Evolutionary conservation across 1,140 invertebrate genomes (phyloP), one percentile per base, ranked within the genome.

Genomic region (Drosophila punjabiensis): DNA sequence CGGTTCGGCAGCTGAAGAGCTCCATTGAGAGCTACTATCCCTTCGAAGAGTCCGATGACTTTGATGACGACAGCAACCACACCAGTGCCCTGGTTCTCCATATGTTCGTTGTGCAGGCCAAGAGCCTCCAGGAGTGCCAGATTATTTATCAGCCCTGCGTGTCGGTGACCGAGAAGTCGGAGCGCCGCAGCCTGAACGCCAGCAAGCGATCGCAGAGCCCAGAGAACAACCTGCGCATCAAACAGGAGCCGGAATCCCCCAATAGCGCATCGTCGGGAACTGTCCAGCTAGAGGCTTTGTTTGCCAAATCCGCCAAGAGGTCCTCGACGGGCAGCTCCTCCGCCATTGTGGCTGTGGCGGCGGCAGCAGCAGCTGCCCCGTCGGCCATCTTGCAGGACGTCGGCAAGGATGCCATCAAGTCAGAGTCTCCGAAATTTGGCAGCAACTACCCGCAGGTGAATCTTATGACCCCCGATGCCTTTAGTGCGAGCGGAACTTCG

Each of bases 381-480:
- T 74, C 77, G 37, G 79, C 68, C 20, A 71, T 92, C 10, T 37
- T 79, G 14, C 73, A 81, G 24, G 87, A 86, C 3, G 28, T 69
- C 13, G 18, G 60, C 10, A 39, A 68, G 7, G 59, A 55, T 16
- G 48, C 32, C 20, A 37, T 56, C 9, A 80, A 90, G 56, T 90
- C 91, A 1, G 82, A 76, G 4, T 88, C 86, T 1, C 92, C 92
- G 4, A 86, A 90, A 30, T 81, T 70, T 60, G 69, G 69, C 45
- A 79, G 66, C 92, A 93, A 79, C 77, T 97, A 96, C 84, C 68
- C 71, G 6, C 85, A 70, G 45, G 52, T 88, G 20, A 88, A 82
- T 69, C 94, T 98, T 3, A 96, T 98, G 95, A 98, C 97, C 3
- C 97, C 98, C 0, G 97, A 98, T 92, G 97, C 97, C 8, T 98